Percentiles rank a stretch among this genome's conserved stretches.
Evolutionary conservation across 2,888 invertebrate genomes (phyloP).

Genomic region (Tromatobia lineatoria): DNA sequence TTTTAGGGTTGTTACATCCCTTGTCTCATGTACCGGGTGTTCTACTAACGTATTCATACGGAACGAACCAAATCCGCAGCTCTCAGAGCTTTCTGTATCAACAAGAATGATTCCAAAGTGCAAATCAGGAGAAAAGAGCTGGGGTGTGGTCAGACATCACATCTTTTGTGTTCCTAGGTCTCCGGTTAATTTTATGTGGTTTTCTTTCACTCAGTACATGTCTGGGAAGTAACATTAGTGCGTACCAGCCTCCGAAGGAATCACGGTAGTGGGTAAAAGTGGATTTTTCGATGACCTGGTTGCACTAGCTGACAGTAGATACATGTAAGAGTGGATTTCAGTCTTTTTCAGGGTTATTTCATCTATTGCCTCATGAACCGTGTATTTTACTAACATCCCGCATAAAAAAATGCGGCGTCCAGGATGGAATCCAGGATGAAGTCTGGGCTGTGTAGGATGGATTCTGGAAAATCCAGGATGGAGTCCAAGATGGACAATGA

Average conservation of each 20-base stretch:
- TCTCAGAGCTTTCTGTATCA: not conserved
- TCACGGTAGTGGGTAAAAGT: not conserved
- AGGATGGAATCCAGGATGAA: too few species aligned
- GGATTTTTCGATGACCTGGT: not conserved
- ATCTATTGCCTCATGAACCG: too few species aligned
- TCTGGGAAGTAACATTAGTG: conserved; percentile 8
- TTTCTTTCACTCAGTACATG: conserved; percentile 23
- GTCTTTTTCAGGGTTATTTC: too few species aligned
- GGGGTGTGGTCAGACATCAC: conserved; percentile 4
- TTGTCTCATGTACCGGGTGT: conserved; percentile 61
- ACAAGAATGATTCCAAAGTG: not conserved
- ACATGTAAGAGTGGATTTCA: too few species aligned
- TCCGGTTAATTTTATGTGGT: not conserved
- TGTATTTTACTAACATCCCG: too few species aligned
- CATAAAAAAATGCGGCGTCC: too few species aligned
- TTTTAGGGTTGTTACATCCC: conserved; percentile 51
- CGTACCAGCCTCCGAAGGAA: not conserved
- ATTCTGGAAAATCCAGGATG: too few species aligned
- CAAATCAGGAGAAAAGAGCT: not conserved
- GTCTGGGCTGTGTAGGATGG: too few species aligned
- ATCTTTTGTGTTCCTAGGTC: not conserved
- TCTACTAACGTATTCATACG: conserved; percentile 14
- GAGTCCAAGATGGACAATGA: too few species aligned
- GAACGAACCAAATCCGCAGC: not conserved
- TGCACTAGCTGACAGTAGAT: conserved; percentile 67